Percentiles rank a stretch among this genome's conserved stretches.
Conservation (phyloP, 2,797 vertebrate genomes). For the Sebastes nivosus region DNA sequence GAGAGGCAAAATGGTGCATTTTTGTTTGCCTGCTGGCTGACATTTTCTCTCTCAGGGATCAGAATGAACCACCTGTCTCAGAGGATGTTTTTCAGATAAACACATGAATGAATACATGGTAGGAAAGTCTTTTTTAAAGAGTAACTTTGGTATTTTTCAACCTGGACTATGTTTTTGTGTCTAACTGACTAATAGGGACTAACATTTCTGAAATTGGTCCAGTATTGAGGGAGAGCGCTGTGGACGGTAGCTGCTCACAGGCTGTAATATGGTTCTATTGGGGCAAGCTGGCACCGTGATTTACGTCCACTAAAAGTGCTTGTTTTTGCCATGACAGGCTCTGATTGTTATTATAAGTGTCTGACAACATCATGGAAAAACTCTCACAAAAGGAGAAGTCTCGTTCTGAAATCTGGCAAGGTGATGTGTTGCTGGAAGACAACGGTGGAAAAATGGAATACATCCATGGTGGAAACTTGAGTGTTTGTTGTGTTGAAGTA, state of each 20-base stretch:
- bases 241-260: background rate
- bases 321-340: background rate
- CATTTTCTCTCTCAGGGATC: constrained; percentile 8
- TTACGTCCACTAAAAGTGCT: background rate
- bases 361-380: background rate
- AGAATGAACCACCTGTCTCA: constrained; percentile 30
- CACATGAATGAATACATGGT: background rate
- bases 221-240: background rate
- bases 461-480: background rate
- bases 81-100: background rate
- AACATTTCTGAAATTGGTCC: background rate
- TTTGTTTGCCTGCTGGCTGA: constrained; percentile 24
- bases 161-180: background rate
- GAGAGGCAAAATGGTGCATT: background rate
- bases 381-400: background rate
- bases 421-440: background rate
- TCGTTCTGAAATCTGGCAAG: too few species aligned
- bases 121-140: background rate
- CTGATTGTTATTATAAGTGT: background rate
- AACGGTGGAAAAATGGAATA: background rate
- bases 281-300: background rate
- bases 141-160: background rate
- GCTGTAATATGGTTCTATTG: background rate
- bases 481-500: background rate
- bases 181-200: background rate